A percentile compares a stretch with the other conserved stretches of the same genome.
Conservation (phyloP, 2,113 vertebrate genomes). For the Seriola rivoliana region DNA sequence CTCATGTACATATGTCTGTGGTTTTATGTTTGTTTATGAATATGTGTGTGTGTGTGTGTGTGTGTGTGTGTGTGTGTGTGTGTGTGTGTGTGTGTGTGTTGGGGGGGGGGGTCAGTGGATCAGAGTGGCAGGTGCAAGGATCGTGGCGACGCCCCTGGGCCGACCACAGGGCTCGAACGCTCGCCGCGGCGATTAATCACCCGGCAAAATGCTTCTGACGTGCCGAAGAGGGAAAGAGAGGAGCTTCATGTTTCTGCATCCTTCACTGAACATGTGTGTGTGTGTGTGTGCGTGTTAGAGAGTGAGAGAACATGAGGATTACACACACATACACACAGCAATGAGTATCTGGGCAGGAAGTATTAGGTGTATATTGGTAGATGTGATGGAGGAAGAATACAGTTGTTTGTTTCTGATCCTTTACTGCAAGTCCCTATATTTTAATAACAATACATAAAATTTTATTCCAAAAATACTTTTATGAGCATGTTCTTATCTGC, state of each 20-base stretch:
- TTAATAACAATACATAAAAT: neutral
- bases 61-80: slow-evolving; percentile 6
- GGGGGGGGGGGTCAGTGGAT: slow-evolving; percentile 62
- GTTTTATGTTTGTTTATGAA: slow-evolving; percentile 7
- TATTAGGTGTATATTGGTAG: neutral
- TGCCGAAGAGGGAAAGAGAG: slow-evolving; percentile 71
- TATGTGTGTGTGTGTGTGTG: slow-evolving; percentile 15
- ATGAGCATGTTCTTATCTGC: neutral
- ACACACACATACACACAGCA: slow-evolving; percentile 6
- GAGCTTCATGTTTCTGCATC: slow-evolving; percentile 67
- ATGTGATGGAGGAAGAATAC: neutral
- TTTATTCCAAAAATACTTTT: neutral
- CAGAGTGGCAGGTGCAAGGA: slow-evolving; percentile 78
- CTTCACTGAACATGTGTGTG: slow-evolving; percentile 58
- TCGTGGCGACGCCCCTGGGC: slow-evolving; percentile 67
- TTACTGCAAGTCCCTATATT: neutral
- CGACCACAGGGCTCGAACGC: slow-evolving; percentile 65
- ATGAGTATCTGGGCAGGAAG: slow-evolving; percentile 22
- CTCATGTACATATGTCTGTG: slow-evolving; percentile 28
- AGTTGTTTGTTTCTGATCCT: neutral
- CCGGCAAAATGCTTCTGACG: slow-evolving; percentile 81
- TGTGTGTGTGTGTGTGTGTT: slow-evolving; percentile 2
- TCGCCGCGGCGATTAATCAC: slow-evolving; percentile 78
- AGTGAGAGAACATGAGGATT: neutral
- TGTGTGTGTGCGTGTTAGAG: slow-evolving; percentile 16